Base-by-base conservation (phyloP, 1,140 invertebrate species). In the Euschistus heros region DNA sequence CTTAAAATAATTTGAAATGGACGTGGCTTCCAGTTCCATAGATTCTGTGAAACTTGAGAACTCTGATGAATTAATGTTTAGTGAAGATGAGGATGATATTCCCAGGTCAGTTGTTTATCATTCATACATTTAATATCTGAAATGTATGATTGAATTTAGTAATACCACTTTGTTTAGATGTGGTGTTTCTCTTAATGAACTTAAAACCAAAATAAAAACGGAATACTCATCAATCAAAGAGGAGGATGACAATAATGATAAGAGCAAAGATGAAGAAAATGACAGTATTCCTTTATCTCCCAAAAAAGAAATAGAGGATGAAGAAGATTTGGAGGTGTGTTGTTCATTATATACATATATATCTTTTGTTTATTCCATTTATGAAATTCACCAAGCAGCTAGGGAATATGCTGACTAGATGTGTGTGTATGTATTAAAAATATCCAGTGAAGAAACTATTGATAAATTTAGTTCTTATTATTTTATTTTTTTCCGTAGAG, bases 11-110 rank as follows among this genome's bases (percentile, higher is more conserved):
- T 57, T 57, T 57, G 54, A 57, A 57, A 57, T 57, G 54, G 54
- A 57, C 24, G 10, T 57, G 54, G 54, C 54, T 57, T 57, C 54
- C 14, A 26, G 54, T 57, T 57, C 54, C 24, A 8, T 57, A 57
- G 24, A 57, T 26, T 17, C 18, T 57, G 18, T 57, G 2, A 57
- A 57, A 57, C 24, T 57, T 24, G 54, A 57, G 5, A 26, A 17
- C 15, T 22, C 20, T 2, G 15, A 20, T 57, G 54, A 57, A 24
- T 57, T 57, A 10, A 6, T 20, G 18, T 57, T 24, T 26, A 57
- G 54, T 57, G 54, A 57, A 15, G 54, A 57, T 57, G 54, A 57
- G 26, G 54, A 57, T 26, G 54, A 57, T 57, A 26, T 57, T 26
- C 54, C 54, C 14, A 57, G 54, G 54, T 57, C 24, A 24, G 54